Percentiles rank a stretch among this genome's conserved stretches.
Conservation (phyloP, 2,888 invertebrate species). For the Pardosa pseudoannulata region DNA sequence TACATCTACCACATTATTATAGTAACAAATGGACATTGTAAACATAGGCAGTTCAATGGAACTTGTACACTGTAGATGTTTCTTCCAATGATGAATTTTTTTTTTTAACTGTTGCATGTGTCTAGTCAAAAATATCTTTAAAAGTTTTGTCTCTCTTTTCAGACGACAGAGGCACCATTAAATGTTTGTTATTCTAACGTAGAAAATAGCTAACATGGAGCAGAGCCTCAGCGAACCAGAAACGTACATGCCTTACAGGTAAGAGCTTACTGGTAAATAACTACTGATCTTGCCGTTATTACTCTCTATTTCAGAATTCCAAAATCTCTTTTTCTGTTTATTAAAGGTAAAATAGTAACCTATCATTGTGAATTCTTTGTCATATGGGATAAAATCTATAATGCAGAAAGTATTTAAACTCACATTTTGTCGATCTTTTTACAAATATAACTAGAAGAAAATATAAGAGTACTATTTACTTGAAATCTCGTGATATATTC, state of each 20-base stretch:
- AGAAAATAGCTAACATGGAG: background rate
- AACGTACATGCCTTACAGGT: slow-evolving; percentile 49
- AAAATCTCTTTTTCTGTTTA: background rate
- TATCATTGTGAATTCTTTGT: too few relatives aligned
- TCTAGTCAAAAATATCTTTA: background rate
- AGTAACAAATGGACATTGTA: background rate
- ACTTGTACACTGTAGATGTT: too few relatives aligned
- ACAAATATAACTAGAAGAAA: too few relatives aligned
- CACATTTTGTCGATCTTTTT: too few relatives aligned
- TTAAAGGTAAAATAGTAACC: background rate
- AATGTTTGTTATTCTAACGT: background rate
- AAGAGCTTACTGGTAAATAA: background rate
- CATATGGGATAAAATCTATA: too few relatives aligned
- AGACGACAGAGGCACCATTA: background rate
- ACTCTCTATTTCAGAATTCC: background rate
- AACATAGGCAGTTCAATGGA: background rate
- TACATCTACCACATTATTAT: too few relatives aligned
- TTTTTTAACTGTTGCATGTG: background rate
- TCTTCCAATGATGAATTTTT: too few relatives aligned
- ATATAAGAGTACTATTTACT: too few relatives aligned
- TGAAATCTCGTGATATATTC: too few relatives aligned
- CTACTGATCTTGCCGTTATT: background rate
- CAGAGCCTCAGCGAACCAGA: slow-evolving; percentile 43
- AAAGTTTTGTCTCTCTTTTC: background rate
- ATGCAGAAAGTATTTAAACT: too few relatives aligned